A percentile compares a stretch with the other conserved stretches of the same genome.
Conservation (phyloP, 2,888 invertebrate species). For the Chironomus riparius region DNA sequence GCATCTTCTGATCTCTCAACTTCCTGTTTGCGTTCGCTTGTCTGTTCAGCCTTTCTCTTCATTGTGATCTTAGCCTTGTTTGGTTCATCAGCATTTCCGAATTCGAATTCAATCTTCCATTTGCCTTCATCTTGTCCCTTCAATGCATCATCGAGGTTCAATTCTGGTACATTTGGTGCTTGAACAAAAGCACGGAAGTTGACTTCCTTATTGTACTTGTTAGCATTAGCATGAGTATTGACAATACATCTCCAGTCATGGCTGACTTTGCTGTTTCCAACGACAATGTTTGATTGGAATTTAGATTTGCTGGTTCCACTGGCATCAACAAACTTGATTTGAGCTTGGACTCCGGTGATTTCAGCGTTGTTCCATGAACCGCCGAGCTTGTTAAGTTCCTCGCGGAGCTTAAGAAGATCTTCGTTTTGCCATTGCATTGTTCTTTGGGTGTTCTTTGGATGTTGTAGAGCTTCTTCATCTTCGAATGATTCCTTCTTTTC, state of each 20-base stretch:
- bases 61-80: slow-evolving; percentile 41
- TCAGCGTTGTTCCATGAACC: slow-evolving; percentile 46
- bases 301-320: slow-evolving; percentile 41
- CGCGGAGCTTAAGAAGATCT: slow-evolving; percentile 45
- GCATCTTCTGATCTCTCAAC: slow-evolving; percentile 35
- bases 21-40: slow-evolving; percentile 39
- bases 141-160: slow-evolving; percentile 49
- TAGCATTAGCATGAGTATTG: slow-evolving; percentile 37
- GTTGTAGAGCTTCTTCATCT: slow-evolving; percentile 3
- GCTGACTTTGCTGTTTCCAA: slow-evolving; percentile 46
- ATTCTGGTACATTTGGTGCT: slow-evolving; percentile 45
- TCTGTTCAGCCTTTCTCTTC: slow-evolving; percentile 38
- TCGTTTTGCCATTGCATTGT: slow-evolving; percentile 28
- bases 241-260: slow-evolving; percentile 46
- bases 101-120: slow-evolving; percentile 45
- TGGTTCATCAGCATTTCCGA: slow-evolving; percentile 38
- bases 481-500: slow-evolving; percentile 27
- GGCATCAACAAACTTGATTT: slow-evolving; percentile 44
- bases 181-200: slow-evolving; percentile 43
- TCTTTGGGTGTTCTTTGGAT: slow-evolving; percentile 25
- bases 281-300: not conserved
- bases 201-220: slow-evolving; percentile 5
- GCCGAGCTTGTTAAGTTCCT: slow-evolving; percentile 47
- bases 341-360: slow-evolving; percentile 46
- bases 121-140: slow-evolving; percentile 46